phyloP scores from a whole-genome alignment of 2,888 invertebrate species.

The Coleophora deauratella region DNA sequence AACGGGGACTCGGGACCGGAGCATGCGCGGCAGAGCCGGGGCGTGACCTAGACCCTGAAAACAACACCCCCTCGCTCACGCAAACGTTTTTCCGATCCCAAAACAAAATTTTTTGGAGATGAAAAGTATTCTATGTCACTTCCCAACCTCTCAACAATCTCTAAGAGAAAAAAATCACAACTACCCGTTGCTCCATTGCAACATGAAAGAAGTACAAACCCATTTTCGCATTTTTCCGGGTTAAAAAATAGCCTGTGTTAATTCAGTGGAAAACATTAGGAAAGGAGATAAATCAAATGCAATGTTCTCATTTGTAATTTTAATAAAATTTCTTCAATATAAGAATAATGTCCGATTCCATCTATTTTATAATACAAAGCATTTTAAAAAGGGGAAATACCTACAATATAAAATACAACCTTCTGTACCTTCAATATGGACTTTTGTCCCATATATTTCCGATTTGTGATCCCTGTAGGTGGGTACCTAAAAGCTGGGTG shows the following conservation, averaged over 20 bases:
- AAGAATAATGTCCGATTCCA: conserved; percentile 75
- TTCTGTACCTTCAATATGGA: conserved; percentile 40
- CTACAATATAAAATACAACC: conserved; percentile 67
- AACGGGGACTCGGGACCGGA: conserved; percentile 37
- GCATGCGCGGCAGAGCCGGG: conserved; percentile 53
- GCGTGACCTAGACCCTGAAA: conserved; percentile 76
- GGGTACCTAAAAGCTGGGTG: too few species aligned
- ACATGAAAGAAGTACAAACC: too few species aligned
- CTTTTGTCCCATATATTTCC: conserved; percentile 17
- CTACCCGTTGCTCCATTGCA: too few species aligned
- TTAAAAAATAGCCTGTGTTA: too few species aligned
- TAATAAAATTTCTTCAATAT: conserved; percentile 72
- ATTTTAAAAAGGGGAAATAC: conserved; percentile 66
- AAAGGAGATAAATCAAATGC: not conserved
- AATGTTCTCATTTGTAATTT: conserved; percentile 46
- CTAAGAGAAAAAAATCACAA: too few species aligned
- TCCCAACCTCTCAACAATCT: too few species aligned
- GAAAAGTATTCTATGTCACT: too few species aligned
- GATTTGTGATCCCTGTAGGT: conserved; percentile 19
- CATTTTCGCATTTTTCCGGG: too few species aligned
- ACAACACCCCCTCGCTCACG: conserved; percentile 61
- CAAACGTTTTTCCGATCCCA: too few species aligned
- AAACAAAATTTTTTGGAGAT: too few species aligned
- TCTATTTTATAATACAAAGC: conserved; percentile 66
- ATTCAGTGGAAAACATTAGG: too few species aligned